phyloP scores from a whole-genome alignment of 2,888 invertebrate species.

The Panopea generosa region DNA sequence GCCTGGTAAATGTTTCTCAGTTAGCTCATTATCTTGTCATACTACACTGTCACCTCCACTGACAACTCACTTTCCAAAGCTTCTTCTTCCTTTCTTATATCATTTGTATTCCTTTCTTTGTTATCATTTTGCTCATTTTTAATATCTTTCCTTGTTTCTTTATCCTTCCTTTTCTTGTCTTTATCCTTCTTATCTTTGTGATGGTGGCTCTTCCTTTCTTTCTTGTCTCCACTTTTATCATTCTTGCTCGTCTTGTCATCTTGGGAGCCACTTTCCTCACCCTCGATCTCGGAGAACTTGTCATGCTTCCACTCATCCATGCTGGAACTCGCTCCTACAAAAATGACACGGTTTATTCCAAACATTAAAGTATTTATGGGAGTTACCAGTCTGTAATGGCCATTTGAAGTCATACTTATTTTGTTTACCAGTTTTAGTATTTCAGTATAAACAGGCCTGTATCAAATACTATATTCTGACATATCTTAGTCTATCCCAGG shows the following conservation, averaged over 20 bases:
- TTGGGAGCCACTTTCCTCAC: constrained; percentile 8
- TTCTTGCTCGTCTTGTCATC: not conserved
- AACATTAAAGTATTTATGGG: too few relatives aligned
- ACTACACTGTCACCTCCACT: constrained; percentile 25
- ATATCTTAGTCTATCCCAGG: too few relatives aligned
- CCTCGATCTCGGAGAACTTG: constrained; percentile 46
- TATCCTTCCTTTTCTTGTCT: not conserved
- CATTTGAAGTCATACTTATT: too few relatives aligned
- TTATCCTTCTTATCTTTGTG: constrained; percentile 11
- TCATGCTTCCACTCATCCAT: constrained; percentile 62
- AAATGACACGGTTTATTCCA: too few relatives aligned
- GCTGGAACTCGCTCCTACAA: not conserved
- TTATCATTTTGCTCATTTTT: not conserved
- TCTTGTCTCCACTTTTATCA: constrained; percentile 6
- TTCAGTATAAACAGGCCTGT: too few relatives aligned
- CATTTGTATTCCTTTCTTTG: constrained; percentile 8
- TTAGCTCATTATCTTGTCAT: too few relatives aligned
- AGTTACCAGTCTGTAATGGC: too few relatives aligned
- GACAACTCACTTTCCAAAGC: constrained; percentile 21
- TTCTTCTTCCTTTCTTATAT: constrained; percentile 35
- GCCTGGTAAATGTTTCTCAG: too few relatives aligned
- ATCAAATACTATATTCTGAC: too few relatives aligned
- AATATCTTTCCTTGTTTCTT: not conserved
- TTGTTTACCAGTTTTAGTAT: too few relatives aligned
- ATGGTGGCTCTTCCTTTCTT: constrained; percentile 7